A percentile compares a stretch with the other conserved stretches of the same genome.
Evolutionary conservation across 1,140 invertebrate genomes (phyloP).

Genomic region (Diorhabda sublineata): DNA sequence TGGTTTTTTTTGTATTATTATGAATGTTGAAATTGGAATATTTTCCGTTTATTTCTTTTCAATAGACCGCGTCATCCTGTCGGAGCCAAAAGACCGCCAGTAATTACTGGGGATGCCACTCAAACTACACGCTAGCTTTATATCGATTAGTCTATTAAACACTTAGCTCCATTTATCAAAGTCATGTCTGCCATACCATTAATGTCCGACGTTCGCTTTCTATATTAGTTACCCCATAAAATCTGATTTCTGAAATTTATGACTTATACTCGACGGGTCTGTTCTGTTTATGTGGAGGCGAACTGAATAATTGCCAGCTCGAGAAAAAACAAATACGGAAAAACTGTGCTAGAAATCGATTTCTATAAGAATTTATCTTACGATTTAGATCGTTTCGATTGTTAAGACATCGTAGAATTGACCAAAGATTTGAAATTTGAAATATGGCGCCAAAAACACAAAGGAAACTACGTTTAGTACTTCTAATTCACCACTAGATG

Average conservation of each 20-base stretch:
- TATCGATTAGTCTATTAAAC: conserved; percentile 48
- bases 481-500: too few species aligned
- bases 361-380: too few species aligned
- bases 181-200: conserved; percentile 24
- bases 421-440: too few species aligned
- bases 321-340: background rate
- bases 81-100: conserved; percentile 29
- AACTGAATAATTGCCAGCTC: background rate
- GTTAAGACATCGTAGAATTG: too few species aligned
- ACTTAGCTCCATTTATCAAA: conserved; percentile 46
- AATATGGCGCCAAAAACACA: too few species aligned
- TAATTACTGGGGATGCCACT: conserved; percentile 44
- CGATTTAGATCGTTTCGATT: too few species aligned
- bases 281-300: background rate
- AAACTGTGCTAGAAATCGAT: too few species aligned
- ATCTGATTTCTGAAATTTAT: conserved; percentile 18
- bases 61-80: conserved; percentile 13
- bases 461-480: too few species aligned
- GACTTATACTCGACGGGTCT: background rate
- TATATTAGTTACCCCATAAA: conserved; percentile 17
- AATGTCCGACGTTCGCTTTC: conserved; percentile 14
- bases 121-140: conserved; percentile 34
- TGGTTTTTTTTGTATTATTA: too few species aligned
- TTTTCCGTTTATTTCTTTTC: too few species aligned
- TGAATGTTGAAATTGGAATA: too few species aligned